Evolutionary conservation across 2,113 vertebrate genomes (phyloP).

Genomic region (Thymallus thymallus): DNA sequence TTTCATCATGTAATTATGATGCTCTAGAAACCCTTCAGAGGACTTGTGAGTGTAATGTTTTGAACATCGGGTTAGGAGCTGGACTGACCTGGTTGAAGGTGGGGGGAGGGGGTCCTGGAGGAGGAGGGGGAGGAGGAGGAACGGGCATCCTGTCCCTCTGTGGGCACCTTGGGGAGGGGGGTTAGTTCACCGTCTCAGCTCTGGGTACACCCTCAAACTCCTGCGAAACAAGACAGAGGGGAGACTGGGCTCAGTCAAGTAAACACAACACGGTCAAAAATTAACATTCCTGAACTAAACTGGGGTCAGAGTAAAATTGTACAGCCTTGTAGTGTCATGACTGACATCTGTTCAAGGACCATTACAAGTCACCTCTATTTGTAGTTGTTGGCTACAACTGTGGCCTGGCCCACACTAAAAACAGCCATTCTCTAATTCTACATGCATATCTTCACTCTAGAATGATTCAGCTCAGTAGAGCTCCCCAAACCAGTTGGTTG

Average conservation of each 20-base stretch:
- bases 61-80: neutral
- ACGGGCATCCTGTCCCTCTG: slow-evolving; percentile 84
- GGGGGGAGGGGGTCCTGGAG: slow-evolving; percentile 86
- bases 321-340: neutral
- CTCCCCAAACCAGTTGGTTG: slow-evolving; percentile 63
- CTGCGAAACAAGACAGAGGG: slow-evolving; percentile 26
- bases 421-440: too few species aligned
- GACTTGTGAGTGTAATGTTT: neutral
- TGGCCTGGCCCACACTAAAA: too few species aligned
- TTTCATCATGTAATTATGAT: neutral
- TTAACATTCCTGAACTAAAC: neutral
- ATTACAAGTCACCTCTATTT: too few species aligned
- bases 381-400: too few species aligned
- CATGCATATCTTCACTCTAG: neutral
- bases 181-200: slow-evolving; percentile 40
- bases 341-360: too few species aligned
- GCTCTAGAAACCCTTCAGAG: neutral
- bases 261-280: neutral
- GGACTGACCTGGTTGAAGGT: slow-evolving; percentile 81
- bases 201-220: slow-evolving; percentile 32
- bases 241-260: neutral
- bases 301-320: neutral
- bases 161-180: slow-evolving; percentile 74
- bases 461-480: slow-evolving; percentile 38
- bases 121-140: slow-evolving; percentile 87